A percentile compares a stretch with the other conserved stretches of the same genome.
These are phyloP conservation scores for Diaphora mendica DNA, from an alignment of 2,888 invertebrate species.

Conservation along the genomic window DNA sequence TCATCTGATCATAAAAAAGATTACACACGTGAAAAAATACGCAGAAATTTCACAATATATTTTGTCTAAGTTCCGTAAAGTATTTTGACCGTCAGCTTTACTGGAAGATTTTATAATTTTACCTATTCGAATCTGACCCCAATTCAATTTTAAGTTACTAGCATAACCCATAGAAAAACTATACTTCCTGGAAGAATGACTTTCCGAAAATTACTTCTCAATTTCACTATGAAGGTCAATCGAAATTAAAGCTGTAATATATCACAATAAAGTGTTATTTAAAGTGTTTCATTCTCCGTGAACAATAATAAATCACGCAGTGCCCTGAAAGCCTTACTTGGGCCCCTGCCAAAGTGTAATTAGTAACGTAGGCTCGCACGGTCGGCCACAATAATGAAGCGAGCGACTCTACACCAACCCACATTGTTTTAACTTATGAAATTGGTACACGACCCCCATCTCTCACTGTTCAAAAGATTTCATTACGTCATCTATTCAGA, in stretches of 20 bases:
- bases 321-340: conserved; percentile 69
- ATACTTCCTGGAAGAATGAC: neutral
- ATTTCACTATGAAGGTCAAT: conserved; percentile 37
- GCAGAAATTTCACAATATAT: neutral
- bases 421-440: conserved; percentile 75
- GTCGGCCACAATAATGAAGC: conserved; percentile 73
- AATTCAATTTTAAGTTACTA: neutral
- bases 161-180: neutral
- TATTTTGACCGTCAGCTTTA: neutral
- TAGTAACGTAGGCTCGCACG: conserved; percentile 73
- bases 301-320: conserved; percentile 80
- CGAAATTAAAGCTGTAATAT: conserved; percentile 64
- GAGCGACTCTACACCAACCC: conserved; percentile 61
- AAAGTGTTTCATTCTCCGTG: conserved; percentile 74
- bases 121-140: neutral
- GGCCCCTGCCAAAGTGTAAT: conserved; percentile 80
- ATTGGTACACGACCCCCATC: conserved; percentile 62
- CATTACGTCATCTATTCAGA: conserved; percentile 12
- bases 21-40: neutral
- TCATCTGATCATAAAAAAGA: too few relatives aligned
- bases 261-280: conserved; percentile 71
- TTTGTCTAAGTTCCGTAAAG: neutral
- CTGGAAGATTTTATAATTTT: neutral
- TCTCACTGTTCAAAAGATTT: conserved; percentile 40
- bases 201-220: conserved; percentile 28